These are phyloP conservation scores for Sialia sialis DNA, from an alignment of 2,113 vertebrate species.

Conservation along the genomic window DNA sequence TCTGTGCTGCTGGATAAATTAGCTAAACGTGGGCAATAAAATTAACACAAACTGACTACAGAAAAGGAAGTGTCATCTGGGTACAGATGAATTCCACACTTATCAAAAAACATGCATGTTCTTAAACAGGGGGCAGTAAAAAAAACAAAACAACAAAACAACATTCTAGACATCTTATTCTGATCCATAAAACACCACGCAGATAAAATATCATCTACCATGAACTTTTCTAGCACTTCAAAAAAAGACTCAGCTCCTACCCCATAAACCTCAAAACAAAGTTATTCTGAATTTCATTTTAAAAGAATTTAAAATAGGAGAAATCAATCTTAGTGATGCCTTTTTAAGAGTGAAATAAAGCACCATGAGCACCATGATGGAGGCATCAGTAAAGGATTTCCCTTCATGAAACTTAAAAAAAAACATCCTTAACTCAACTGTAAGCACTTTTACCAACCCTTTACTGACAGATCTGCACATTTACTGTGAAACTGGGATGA, in stretches of 20 bases:
- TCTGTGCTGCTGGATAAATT: neutral
- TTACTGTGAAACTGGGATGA: neutral
- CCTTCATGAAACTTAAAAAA: neutral
- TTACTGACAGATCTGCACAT: neutral
- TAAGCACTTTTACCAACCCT: neutral
- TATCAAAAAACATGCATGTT: accelerated
- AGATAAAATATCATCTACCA: neutral
- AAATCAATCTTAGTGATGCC: neutral
- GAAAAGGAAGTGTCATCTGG: neutral
- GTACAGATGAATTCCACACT: neutral
- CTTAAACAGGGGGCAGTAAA: neutral
- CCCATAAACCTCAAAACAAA: neutral
- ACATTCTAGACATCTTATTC: neutral
- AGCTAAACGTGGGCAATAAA: neutral
- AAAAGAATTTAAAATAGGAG: neutral
- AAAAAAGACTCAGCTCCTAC: neutral
- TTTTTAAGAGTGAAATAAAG: neutral
- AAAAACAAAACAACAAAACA: neutral
- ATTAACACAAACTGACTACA: neutral
- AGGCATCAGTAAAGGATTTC: neutral
- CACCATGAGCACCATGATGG: neutral
- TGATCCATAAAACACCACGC: neutral
- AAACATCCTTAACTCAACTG: neutral
- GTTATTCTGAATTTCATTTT: neutral
- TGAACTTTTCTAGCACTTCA: neutral